Percentiles rank a stretch among this genome's conserved stretches.
These are phyloP conservation scores for Cheirogaleus medius DNA, from an alignment of 2,113 vertebrate species.

Conservation along the genomic window DNA sequence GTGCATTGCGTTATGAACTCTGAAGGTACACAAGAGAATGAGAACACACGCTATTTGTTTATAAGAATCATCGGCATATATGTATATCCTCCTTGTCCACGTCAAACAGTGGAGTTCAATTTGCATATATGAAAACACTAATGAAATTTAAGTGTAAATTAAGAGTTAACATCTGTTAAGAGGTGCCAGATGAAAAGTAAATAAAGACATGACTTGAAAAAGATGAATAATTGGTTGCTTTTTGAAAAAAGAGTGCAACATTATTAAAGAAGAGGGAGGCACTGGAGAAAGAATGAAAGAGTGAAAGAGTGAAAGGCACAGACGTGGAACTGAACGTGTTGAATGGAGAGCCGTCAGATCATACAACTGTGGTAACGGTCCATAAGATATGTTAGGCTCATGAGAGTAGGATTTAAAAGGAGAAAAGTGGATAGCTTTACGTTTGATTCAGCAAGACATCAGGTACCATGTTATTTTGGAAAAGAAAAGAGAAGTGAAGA, in stretches of 20 bases:
- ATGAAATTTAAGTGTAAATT: background rate
- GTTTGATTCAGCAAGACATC: conserved; percentile 37
- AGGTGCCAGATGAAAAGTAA: background rate
- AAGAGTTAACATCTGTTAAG: background rate
- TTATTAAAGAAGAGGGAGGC: background rate
- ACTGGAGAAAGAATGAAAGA: background rate
- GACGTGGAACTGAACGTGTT: background rate
- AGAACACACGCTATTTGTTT: background rate
- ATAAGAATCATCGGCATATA: background rate
- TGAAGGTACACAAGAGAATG: background rate
- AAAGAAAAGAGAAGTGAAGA: conserved; percentile 38
- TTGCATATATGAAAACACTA: background rate
- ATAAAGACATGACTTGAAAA: background rate
- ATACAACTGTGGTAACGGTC: background rate
- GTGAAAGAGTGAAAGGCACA: background rate
- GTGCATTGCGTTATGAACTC: background rate
- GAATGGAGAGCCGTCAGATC: background rate
- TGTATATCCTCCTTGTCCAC: background rate
- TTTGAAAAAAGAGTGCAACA: background rate
- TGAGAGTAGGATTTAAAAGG: background rate
- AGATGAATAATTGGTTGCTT: background rate
- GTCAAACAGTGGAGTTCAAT: background rate
- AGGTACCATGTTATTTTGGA: background rate
- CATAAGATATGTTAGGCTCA: background rate
- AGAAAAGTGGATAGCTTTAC: background rate